Percentiles rank a stretch among this genome's conserved stretches.
Evolutionary conservation across 1,140 invertebrate genomes (phyloP).

Genomic region (Augochlora pura): DNA sequence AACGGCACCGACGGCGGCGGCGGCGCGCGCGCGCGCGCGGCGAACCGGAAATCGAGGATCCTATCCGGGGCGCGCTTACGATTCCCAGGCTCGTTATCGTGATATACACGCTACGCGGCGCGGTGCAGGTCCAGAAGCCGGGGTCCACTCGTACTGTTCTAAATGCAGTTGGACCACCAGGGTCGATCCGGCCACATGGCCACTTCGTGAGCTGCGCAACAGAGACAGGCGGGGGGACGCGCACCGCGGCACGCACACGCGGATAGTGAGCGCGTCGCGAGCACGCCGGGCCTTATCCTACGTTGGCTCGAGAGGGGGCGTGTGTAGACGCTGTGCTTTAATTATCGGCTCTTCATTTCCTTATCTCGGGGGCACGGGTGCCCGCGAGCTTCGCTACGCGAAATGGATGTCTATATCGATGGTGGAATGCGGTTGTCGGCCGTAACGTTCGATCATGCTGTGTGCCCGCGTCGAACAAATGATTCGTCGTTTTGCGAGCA

Average conservation of each 20-base stretch:
- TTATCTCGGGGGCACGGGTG: conserved; percentile 48
- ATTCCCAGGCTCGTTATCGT: conserved; percentile 70
- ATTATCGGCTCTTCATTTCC: conserved; percentile 63
- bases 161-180: conserved; percentile 68
- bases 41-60: conserved; percentile 53
- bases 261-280: no score
- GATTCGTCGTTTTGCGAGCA: not conserved
- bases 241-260: conserved; percentile 14
- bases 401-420: conserved; percentile 14
- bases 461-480: not conserved
- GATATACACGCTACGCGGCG: conserved; percentile 64
- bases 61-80: conserved; percentile 59
- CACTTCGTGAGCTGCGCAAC: conserved; percentile 54
- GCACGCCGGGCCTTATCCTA: conserved; percentile 35
- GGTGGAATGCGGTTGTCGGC: not conserved
- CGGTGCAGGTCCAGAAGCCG: conserved; percentile 55
- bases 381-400: conserved; percentile 24
- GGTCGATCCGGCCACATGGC: conserved; percentile 60
- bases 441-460: no score
- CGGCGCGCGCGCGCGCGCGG: no score
- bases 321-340: conserved; percentile 60
- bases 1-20: no score
- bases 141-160: conserved; percentile 63
- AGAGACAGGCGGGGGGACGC: conserved; percentile 28
- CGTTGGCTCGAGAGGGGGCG: conserved; percentile 55